Evolutionary conservation across 64 coral and sea anemone genomes (phyloP).

Genomic region (Montipora foliosa): DNA sequence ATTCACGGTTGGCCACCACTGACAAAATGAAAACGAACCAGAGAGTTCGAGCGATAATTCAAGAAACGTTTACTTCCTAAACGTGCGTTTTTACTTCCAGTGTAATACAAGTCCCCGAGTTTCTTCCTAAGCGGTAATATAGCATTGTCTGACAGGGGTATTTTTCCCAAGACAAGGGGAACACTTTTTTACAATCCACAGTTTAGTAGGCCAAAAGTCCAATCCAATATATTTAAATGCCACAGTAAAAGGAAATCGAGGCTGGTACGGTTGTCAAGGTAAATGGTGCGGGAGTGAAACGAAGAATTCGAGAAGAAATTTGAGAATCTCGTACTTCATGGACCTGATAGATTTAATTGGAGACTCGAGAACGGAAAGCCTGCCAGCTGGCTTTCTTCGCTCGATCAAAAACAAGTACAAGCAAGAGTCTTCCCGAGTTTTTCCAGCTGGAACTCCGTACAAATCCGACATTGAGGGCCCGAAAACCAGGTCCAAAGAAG

Average conservation of each 20-base stretch:
- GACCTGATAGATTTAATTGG: slow-evolving; percentile 96
- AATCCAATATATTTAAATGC: not conserved
- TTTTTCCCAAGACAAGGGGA: not conserved
- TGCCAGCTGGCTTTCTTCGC: slow-evolving; percentile 94
- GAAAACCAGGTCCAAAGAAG: not conserved
- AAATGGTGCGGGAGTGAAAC: not conserved
- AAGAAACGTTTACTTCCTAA: too few species aligned
- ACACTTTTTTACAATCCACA: not conserved
- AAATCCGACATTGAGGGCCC: not conserved
- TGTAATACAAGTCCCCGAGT: too few species aligned
- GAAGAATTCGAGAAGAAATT: slow-evolving; percentile 1
- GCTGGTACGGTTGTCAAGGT: slow-evolving; percentile 32
- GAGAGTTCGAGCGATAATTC: too few species aligned
- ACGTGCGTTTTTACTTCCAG: too few species aligned
- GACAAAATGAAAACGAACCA: too few species aligned
- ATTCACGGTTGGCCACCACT: too few species aligned
- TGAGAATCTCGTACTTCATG: slow-evolving; percentile 46
- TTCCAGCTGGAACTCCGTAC: slow-evolving; percentile 73
- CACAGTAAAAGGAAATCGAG: not conserved
- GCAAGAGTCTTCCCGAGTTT: slow-evolving; percentile 90
- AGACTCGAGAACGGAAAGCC: slow-evolving; percentile 92
- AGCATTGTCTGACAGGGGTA: too few species aligned
- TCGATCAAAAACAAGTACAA: slow-evolving; percentile 97
- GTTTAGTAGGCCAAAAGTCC: not conserved
- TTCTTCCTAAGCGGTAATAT: too few species aligned